A percentile compares a stretch with the other conserved stretches of the same genome.
phyloP scores from a whole-genome alignment of 2,797 vertebrate genomes.

The Adrianichthys oophorus region DNA sequence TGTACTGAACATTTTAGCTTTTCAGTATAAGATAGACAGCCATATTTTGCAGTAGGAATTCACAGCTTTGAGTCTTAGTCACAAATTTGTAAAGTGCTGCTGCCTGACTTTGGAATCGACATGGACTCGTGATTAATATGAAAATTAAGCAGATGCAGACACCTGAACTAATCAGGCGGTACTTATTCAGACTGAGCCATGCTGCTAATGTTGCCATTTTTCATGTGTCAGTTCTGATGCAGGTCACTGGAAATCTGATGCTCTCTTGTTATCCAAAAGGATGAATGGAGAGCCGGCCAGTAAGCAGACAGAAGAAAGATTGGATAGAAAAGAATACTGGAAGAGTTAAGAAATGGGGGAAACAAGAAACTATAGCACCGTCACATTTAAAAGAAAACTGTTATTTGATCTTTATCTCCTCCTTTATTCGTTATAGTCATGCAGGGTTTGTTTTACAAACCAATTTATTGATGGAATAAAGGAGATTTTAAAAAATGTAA shows the following conservation, averaged over 20 bases:
- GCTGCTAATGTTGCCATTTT: slow-evolving; percentile 95
- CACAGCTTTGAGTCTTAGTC: slow-evolving; percentile 86
- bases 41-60: slow-evolving; percentile 84
- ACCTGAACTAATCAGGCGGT: slow-evolving; percentile 98
- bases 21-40: slow-evolving; percentile 66
- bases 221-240: slow-evolving; percentile 93
- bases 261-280: slow-evolving; percentile 79
- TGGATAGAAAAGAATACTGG: slow-evolving; percentile 27
- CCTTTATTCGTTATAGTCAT: slow-evolving; percentile 74
- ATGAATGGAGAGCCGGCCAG: slow-evolving; percentile 75
- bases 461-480: slow-evolving; percentile 67
- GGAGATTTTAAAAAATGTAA: slow-evolving; percentile 71
- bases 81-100: slow-evolving; percentile 82
- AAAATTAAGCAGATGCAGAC: slow-evolving; percentile 94
- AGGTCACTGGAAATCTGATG: slow-evolving; percentile 82
- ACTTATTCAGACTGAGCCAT: slow-evolving; percentile 91
- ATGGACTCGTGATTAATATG: slow-evolving; percentile 95
- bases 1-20: slow-evolving; percentile 34
- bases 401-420: slow-evolving; percentile 8
- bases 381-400: too few relatives aligned
- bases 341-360: slow-evolving; percentile 21
- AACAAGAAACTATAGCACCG: slow-evolving; percentile 27
- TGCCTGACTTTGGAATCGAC: slow-evolving; percentile 81
- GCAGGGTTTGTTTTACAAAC: slow-evolving; percentile 59
- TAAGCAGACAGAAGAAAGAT: slow-evolving; percentile 38